Evolutionary conservation across 2,888 invertebrate species (phyloP).

Genomic region (Cetonia aurata): DNA sequence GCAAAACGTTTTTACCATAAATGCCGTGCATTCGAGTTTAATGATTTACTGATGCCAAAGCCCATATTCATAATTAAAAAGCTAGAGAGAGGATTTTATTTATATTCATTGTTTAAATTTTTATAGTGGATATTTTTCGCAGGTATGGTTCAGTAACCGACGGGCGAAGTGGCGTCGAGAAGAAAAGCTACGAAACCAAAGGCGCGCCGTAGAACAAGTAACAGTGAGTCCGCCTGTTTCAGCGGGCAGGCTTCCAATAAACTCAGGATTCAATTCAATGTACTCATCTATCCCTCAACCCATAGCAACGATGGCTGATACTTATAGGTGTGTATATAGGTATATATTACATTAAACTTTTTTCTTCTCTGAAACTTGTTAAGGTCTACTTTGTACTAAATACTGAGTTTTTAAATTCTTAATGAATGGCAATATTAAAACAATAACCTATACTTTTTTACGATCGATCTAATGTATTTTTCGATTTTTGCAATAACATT

Average conservation of each 20-base stretch:
- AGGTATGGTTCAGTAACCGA: conserved; percentile 99
- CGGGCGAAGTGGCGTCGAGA: conserved; percentile 99
- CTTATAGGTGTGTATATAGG: conserved; percentile 79
- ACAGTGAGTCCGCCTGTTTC: conserved; percentile 72
- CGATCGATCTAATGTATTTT: too few relatives aligned
- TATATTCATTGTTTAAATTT: neutral
- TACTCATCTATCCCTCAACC: conserved; percentile 96
- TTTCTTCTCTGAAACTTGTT: too few relatives aligned
- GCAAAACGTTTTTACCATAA: conserved; percentile 20
- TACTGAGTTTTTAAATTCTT: too few relatives aligned
- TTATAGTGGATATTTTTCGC: conserved; percentile 57
- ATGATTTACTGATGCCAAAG: conserved; percentile 3
- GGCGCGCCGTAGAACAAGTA: conserved; percentile 74
- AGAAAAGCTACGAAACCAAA: conserved; percentile 96
- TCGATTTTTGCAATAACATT: too few relatives aligned
- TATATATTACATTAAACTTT: too few relatives aligned
- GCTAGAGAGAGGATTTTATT: neutral
- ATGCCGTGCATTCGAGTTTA: conserved; percentile 10
- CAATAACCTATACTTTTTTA: too few relatives aligned
- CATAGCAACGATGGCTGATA: conserved; percentile 91
- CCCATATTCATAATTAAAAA: too few relatives aligned
- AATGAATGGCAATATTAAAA: too few relatives aligned
- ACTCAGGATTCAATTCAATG: conserved; percentile 94
- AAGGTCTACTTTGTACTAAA: too few relatives aligned
- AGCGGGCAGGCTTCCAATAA: conserved; percentile 77